A percentile compares a stretch with the other conserved stretches of the same genome.
phyloP scores from a whole-genome alignment of 1,140 invertebrate species.

The Drosophila nigrodunni region DNA sequence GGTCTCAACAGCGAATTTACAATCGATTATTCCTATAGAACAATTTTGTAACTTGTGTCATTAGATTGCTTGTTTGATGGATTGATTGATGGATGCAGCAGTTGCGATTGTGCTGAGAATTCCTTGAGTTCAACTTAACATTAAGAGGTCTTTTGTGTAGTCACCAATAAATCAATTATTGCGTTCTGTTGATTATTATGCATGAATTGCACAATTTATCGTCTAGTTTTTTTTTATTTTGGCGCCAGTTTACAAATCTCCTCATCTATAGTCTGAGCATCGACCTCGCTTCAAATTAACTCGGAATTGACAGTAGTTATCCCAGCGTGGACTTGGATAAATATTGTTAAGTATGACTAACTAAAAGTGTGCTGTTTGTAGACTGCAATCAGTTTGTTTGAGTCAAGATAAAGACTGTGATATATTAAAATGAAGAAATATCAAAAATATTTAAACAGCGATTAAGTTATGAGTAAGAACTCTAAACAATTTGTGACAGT shows the following conservation, averaged over 20 bases:
- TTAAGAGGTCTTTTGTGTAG: conserved; percentile 9
- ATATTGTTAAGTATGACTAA: neutral
- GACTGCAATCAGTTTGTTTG: neutral
- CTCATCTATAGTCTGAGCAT: neutral
- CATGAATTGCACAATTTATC: conserved; percentile 47
- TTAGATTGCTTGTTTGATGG: neutral
- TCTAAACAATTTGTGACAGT: conserved; percentile 1
- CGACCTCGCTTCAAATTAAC: conserved; percentile 14
- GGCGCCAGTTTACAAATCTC: conserved; percentile 1
- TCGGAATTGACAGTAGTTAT: conserved; percentile 5
- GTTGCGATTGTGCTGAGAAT: too few relatives aligned
- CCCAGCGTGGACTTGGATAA: neutral
- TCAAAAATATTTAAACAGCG: too few relatives aligned
- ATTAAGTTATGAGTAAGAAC: neutral
- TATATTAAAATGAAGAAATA: neutral
- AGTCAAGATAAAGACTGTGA: neutral
- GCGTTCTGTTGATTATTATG: conserved; percentile 19
- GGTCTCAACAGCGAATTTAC: conserved; percentile 2
- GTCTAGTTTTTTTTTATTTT: neutral
- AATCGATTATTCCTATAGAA: conserved; percentile 15
- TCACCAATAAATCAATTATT: conserved; percentile 34
- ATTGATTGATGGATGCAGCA: conserved; percentile 22
- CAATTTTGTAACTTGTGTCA: neutral
- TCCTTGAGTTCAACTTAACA: conserved; percentile 29
- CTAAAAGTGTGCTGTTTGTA: neutral